Evolutionary conservation across 2,888 invertebrate genomes (phyloP).

Genomic region (Aphidius colemani): DNA sequence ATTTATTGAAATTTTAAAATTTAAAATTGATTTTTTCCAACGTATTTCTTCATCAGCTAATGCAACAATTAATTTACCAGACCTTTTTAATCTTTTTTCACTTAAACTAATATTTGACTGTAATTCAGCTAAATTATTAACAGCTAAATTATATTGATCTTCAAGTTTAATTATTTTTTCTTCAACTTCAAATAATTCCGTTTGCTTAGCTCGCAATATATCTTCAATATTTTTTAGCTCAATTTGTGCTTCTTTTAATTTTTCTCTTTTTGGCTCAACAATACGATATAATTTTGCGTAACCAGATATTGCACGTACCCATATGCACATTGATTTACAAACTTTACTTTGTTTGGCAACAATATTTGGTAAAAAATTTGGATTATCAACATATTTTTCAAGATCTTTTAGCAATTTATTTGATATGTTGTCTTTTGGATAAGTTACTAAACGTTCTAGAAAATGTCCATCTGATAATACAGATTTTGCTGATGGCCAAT

Average conservation of each 20-base stretch:
- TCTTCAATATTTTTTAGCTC: constrained; percentile 78
- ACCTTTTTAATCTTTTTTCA: constrained; percentile 77
- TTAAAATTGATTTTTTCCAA: constrained; percentile 79
- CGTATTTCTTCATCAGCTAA: constrained; percentile 83
- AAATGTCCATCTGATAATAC: constrained; percentile 84
- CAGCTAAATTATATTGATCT: constrained; percentile 72
- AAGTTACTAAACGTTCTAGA: constrained; percentile 79
- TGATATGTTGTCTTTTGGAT: constrained; percentile 85
- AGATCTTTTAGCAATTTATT: constrained; percentile 84
- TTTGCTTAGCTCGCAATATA: constrained; percentile 79
- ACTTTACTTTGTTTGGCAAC: constrained; percentile 84
- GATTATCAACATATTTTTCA: constrained; percentile 76
- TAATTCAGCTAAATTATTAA: constrained; percentile 76
- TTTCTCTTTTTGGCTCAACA: constrained; percentile 86
- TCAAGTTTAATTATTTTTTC: constrained; percentile 67
- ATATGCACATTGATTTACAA: constrained; percentile 85
- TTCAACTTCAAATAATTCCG: constrained; percentile 76
- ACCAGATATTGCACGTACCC: constrained; percentile 91
- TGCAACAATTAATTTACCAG: constrained; percentile 84
- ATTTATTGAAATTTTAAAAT: constrained; percentile 69
- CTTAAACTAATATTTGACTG: constrained; percentile 78
- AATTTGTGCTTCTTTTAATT: constrained; percentile 79
- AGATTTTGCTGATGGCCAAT: constrained; percentile 84
- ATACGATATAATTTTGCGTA: constrained; percentile 86
- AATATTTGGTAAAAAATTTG: constrained; percentile 86